These are phyloP conservation scores for Rana temporaria DNA, from an alignment of 2,113 vertebrate species.

Conservation along the genomic window DNA sequence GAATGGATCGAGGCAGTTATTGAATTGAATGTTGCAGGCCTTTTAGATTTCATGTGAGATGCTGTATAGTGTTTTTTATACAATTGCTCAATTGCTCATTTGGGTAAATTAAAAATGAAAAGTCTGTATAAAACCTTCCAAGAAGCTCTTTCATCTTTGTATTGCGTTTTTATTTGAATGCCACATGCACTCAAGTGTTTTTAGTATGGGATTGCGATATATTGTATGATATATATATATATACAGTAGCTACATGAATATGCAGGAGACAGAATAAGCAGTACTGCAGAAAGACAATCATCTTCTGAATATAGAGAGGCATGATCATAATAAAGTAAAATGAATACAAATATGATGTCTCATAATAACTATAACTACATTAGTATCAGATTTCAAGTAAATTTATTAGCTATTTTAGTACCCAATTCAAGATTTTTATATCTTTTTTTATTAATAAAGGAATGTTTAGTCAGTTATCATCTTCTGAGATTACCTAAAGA, in stretches of 20 bases:
- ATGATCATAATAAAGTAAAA: background rate
- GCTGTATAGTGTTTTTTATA: background rate
- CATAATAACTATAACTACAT: too few relatives aligned
- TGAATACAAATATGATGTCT: background rate
- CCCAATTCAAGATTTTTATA: too few relatives aligned
- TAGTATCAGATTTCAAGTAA: too few relatives aligned
- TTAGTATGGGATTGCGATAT: background rate
- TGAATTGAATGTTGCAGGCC: background rate
- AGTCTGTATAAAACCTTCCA: background rate
- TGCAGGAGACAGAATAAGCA: background rate
- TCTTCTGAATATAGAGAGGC: background rate
- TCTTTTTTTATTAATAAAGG: too few relatives aligned
- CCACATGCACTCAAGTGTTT: background rate
- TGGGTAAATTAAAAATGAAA: background rate
- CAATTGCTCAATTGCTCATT: conserved; percentile 1
- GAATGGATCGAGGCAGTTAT: background rate
- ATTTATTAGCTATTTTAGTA: too few relatives aligned
- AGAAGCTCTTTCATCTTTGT: background rate
- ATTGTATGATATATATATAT: background rate
- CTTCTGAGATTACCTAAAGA: too few relatives aligned
- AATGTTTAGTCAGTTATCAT: too few relatives aligned
- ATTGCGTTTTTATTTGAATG: background rate
- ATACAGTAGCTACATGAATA: background rate
- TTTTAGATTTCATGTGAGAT: background rate
- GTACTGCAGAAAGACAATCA: background rate